Evolutionary conservation across 2,113 vertebrate species (phyloP), one percentile per base, ranked within the genome.

Genomic region (Pseudorasbora parva): DNA sequence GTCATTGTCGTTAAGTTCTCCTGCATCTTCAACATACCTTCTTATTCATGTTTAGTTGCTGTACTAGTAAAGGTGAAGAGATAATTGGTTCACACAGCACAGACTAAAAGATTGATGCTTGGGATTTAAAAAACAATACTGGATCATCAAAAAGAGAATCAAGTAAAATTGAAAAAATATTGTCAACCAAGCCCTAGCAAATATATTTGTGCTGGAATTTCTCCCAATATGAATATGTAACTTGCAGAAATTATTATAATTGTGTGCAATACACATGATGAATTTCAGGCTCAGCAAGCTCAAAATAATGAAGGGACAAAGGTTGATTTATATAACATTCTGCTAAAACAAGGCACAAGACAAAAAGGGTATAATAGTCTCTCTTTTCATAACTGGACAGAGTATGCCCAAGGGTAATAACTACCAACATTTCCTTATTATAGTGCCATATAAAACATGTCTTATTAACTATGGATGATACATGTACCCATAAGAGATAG

Each of bases 271-370:
- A 37, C 62, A 66, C 60, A 30, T 12, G 23, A 5, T 25, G 5
- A 62, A 64, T 64, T 3, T 33, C 25, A 64, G 25, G 27, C 27
- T 19, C 41, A 23, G 41, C 11, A 72, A 43, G 10, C 2, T 45
- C 10, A 72, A 5, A 73, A 47, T 43, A 49, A 73, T 19, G 23
- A 73, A 25, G 12, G n/a, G 43, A 8, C 45, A 49, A 73, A 73
- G 12, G 43, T 73, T 73, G 27, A 49, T 27, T 27, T 49, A 73
- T 73, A 49, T 9, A 66, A 37, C 62, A 66, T 21, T 66, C 62
- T 9, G 62, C 30, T 66, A 25, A 64, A 27, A 64, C 60, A 64
- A 64, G 60, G 60, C 33, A 69, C 66, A 69, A 37, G 66, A 41
- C 19, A 69, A 69, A 71, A 43, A 15, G 17, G 21, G 41, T 14